These are phyloP conservation scores for Sussaba pulchella DNA, from an alignment of 2,888 invertebrate species.

Conservation along the genomic window DNA sequence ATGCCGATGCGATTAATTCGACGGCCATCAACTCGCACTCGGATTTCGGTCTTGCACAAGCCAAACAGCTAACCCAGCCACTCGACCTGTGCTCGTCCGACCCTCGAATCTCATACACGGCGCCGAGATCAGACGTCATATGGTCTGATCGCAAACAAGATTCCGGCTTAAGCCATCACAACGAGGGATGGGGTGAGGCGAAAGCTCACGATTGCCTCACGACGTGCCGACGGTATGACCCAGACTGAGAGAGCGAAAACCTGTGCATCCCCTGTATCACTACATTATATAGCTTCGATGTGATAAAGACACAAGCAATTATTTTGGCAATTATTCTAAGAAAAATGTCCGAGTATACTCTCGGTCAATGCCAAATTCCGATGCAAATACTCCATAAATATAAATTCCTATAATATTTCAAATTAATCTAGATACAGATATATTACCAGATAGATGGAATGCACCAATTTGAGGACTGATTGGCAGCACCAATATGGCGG, in stretches of 20 bases:
- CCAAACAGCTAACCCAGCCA: conserved; percentile 28
- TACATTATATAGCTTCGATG: too few relatives aligned
- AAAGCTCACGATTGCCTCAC: conserved; percentile 11
- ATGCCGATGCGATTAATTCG: conserved; percentile 55
- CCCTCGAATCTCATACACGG: neutral
- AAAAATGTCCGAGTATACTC: too few relatives aligned
- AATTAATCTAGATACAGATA: too few relatives aligned
- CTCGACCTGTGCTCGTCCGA: conserved; percentile 14
- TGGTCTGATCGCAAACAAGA: conserved; percentile 52
- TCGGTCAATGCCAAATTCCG: too few relatives aligned
- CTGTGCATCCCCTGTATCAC: neutral
- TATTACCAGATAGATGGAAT: too few relatives aligned
- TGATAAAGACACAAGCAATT: too few relatives aligned
- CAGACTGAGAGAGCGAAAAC: neutral
- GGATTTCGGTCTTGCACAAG: conserved; percentile 42
- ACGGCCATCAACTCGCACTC: conserved; percentile 40
- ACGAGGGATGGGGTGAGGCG: neutral
- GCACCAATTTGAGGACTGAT: too few relatives aligned
- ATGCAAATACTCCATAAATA: too few relatives aligned
- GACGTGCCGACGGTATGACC: conserved; percentile 5
- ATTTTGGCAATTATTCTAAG: too few relatives aligned
- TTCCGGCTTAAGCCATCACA: conserved; percentile 22
- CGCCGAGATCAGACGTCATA: conserved; percentile 26
- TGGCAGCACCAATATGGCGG: too few relatives aligned
- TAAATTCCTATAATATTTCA: too few relatives aligned